Evolutionary conservation across 2,888 invertebrate genomes (phyloP), one percentile per base, ranked within the genome.

Genomic region (Argyra leucocephala): DNA sequence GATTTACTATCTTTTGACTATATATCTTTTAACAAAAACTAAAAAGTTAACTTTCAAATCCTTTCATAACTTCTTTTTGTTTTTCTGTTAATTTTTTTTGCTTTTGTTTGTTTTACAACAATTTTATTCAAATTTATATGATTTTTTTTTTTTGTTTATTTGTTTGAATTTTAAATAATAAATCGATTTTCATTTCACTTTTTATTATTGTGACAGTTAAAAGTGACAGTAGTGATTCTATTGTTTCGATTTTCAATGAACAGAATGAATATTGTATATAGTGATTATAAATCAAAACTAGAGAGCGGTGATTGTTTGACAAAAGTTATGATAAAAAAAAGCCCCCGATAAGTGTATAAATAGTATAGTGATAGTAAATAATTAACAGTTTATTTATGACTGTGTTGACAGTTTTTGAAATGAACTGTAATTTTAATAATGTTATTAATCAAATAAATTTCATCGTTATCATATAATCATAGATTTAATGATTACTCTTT

Each of bases 41-140:
- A 3, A 15, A 48, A 48, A 18, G 48, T n/a, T 48, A 2, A 18
- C 48, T 48, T 48, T 48, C 48, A 48, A 48, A 48, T 48, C 48
- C 48, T 48, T 48, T 48, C 48, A 48, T 48, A 48, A 48, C 15
- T 48, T 48, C n/a, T 48, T 48, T 48, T 48, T 48, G n/a, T n/a
- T 48, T 9, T 48, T 48, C 18, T 48, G 18, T 48, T 48, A 1
- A 2, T 26, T 4, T 26, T 26, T 26, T 6, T 6, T 31, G 31
- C 31, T 12, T 7, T 12, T 31, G 31, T 31, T 48, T 48, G 12
- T 15, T 48, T 48, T 48, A n/a, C n/a, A n/a, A n/a, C n/a, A n/a
- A n/a, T 48, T 48, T 18, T 18, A 48, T 48, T 15, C 48, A 48
- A 18, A 48, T 48, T 48, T 48, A 48, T 48, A 3, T 48, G 48